Evolutionary conservation across 1,140 invertebrate species (phyloP).

Genomic region (Philotrypesis tridentata): DNA sequence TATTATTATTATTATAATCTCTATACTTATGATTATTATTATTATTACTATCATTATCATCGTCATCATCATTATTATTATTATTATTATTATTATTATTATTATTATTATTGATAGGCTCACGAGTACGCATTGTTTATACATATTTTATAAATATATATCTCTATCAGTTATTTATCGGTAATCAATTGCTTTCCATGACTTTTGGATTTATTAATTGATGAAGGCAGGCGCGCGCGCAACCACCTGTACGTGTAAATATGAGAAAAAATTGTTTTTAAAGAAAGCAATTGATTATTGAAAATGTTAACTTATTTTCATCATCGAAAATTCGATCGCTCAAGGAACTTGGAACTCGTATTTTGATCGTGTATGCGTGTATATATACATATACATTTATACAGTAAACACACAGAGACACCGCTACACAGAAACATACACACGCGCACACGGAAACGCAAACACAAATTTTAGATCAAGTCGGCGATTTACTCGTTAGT

Average conservation of each 20-base stretch:
- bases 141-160: too few species aligned
- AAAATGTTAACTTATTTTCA: slow-evolving; percentile 39
- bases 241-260: slow-evolving; percentile 14
- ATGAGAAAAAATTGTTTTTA: slow-evolving; percentile 22
- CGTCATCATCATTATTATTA: not conserved
- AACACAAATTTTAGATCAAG: not conserved
- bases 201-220: not conserved
- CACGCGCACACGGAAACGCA: too few species aligned
- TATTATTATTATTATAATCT: not conserved
- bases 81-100: not conserved
- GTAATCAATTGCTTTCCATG: slow-evolving; percentile 38
- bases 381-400: slow-evolving; percentile 1
- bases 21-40: too few species aligned
- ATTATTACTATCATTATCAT: too few species aligned
- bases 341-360: slow-evolving; percentile 39
- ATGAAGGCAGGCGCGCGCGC: too few species aligned
- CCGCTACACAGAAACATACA: too few species aligned
- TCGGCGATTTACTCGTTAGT: not conserved
- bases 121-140: slow-evolving; percentile 26
- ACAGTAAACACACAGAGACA: not conserved
- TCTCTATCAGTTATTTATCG: slow-evolving; percentile 40
- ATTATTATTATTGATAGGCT: not conserved
- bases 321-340: not conserved
- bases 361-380: slow-evolving; percentile 27
- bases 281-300: slow-evolving; percentile 43